Evolutionary conservation across 2,113 vertebrate genomes (phyloP), one percentile per base, ranked within the genome.

Genomic region (Pagrus major): DNA sequence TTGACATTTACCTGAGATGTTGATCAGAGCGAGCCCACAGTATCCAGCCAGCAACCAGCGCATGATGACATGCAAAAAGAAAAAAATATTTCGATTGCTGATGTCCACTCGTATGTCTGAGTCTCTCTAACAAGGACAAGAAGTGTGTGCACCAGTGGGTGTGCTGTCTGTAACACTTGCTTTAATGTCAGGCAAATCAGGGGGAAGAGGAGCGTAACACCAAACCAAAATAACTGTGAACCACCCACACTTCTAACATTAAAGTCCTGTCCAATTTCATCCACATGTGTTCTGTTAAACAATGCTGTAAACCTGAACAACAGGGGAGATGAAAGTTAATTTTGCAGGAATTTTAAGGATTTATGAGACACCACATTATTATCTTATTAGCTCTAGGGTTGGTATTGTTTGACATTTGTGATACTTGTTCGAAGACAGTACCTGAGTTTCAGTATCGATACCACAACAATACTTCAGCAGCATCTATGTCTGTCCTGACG

Each of bases 1-100:
- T 41, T 58, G 1, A 29, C 2, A 42, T 67, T 92, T 94, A 95
- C 95, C 94, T 90, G 93, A 83, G 20, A 93, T 27, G 37, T 51
- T 78, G 60, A 93, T 76, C 64, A 94, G 20, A 1, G 63, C 70
- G 6, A 94, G 69, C 2, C 82, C 84, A 49, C 66, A 92, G 46
- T 52, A 90, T 85, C 87, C 88, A 78, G 76, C 47, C 67, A 92
- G 56, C 33, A 93, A 35, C 88, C 87, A 91, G 78, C 33, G 52
- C 92, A 94, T 92, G 81, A 55, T 90, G 75, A 63, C 76, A 23
- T 51, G 42, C 49, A 78, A 16, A 49, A 41, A 69, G 47, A 41
- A 75, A 41, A 75, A 42, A 55, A 12, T 6, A 11, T 21, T 67
- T 55, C 20, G 12, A 74, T 29, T 29, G 27, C n/a, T 20, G 61